phyloP scores from a whole-genome alignment of 2,113 vertebrate species.

The Clupea harengus region DNA sequence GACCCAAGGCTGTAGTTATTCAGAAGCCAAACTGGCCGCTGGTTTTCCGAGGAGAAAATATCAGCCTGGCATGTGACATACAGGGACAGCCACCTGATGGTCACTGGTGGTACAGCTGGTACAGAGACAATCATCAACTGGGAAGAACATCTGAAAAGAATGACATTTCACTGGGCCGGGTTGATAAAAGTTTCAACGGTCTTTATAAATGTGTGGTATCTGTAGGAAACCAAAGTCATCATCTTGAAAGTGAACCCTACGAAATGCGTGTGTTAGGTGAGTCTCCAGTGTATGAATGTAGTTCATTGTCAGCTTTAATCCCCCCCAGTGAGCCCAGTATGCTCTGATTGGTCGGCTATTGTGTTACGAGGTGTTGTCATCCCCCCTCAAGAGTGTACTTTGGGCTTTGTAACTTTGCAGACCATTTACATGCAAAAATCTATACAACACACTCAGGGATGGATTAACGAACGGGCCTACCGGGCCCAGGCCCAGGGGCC shows the following conservation, averaged over 20 bases:
- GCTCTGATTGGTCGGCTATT: too few species aligned
- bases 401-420: too few species aligned
- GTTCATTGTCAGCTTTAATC: too few species aligned
- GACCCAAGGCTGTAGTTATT: not conserved
- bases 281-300: not conserved
- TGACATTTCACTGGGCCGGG: not conserved
- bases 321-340: too few species aligned
- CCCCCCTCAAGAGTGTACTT: too few species aligned
- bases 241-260: not conserved
- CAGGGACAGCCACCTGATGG: not conserved
- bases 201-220: not conserved
- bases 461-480: too few species aligned
- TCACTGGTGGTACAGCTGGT: not conserved
- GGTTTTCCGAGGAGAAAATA: not conserved
- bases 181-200: not conserved
- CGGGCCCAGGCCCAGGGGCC: too few species aligned
- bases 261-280: not conserved
- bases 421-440: too few species aligned
- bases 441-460: too few species aligned
- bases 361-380: too few species aligned
- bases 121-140: not conserved
- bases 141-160: not conserved
- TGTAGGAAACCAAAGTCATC: not conserved
- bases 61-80: not conserved
- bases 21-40: not conserved